Base-by-base conservation (phyloP, 1,140 invertebrate genomes). In the Lordiphosa clarofinis region DNA sequence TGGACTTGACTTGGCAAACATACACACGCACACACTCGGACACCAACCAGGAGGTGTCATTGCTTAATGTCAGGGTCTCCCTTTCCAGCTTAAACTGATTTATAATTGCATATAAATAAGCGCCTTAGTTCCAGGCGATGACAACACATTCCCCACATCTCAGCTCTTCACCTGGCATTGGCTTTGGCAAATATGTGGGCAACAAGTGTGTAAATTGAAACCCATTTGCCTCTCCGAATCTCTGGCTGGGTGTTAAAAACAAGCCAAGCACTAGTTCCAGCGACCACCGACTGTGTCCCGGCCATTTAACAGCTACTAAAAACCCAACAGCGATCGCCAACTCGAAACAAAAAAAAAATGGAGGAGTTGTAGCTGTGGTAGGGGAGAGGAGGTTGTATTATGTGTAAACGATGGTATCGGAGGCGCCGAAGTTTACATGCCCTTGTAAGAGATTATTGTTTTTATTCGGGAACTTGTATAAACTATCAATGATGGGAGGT, bases 221-320 rank as follows among this genome's bases (percentile, higher is more conserved):
- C 76, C 76, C 75, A 81, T 75, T 81, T 75, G 53, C 47, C 35
- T 52, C 31, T 33, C 7, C 8, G 44, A 64, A 36, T 40, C 44
- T 40, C 50, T 42, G 56, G 15, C 37, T 60, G 76, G 76, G 76
- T 81, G 76, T 82, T 81, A 81, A 81, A 81, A 82, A 71, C 60
- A 70, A 76, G 54, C 71, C 66, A 60, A 56, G 61, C 61, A 66
- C 75, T 74, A 74, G 75, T 67, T 59, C 54, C 50, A 43, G 10
- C 35, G 76, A 81, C 76, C 76, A 81, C 76, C 76, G 67, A 81
- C 76, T 82, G 76, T 44, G 76, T 44, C 63, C 42, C 13, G 50
- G 62, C 72, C 76, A 81, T 81, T 81, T 81, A 81, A 72, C 76
- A 81, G 76, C 76, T 82, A 81, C 76, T 81, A 81, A 81, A 81